Conservation (phyloP, 1,140 invertebrate species). For the Aphis craccivora region DNA sequence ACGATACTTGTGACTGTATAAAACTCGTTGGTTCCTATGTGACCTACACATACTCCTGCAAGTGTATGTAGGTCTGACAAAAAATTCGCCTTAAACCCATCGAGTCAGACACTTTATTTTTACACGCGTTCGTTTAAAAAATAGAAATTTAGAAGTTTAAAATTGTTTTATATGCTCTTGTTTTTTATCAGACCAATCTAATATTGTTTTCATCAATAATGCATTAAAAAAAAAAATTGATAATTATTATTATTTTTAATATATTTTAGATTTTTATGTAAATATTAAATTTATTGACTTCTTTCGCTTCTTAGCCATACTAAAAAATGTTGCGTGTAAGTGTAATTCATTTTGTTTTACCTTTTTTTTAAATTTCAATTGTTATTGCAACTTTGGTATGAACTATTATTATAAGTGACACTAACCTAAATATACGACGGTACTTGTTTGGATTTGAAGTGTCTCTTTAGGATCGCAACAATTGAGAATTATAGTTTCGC, state of each 20-base stretch:
- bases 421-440: background rate
- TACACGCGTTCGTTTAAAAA: background rate
- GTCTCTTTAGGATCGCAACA: background rate
- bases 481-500: background rate
- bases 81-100: background rate
- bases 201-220: background rate
- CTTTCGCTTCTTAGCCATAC: background rate
- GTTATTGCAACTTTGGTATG: background rate
- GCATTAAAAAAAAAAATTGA: background rate
- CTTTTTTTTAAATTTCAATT: background rate
- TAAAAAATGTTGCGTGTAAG: background rate
- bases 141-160: background rate
- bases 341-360: background rate
- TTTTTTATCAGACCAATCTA: background rate
- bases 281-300: background rate
- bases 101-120: background rate
- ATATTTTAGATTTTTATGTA: background rate
- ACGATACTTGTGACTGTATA: conserved; percentile 10
- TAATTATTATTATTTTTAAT: background rate
- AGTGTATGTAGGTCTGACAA: background rate
- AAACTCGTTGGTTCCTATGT: background rate
- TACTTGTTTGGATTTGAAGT: background rate
- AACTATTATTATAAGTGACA: background rate
- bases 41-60: background rate
- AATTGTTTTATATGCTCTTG: background rate